Evolutionary conservation across 2,888 invertebrate genomes (phyloP).

Genomic region (Quadroppia sp.): DNA sequence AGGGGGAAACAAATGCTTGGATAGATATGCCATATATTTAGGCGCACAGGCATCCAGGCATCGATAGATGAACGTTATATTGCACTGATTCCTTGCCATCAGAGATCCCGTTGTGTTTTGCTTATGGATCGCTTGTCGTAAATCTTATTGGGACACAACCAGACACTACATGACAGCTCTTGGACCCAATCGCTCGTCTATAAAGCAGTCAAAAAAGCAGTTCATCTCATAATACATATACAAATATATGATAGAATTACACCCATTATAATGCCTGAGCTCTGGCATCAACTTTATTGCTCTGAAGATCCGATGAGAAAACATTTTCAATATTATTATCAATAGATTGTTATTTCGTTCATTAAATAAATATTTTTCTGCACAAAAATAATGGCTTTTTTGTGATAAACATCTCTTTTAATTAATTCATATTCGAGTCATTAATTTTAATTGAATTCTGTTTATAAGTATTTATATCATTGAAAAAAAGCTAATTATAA

Average conservation of each 20-base stretch:
- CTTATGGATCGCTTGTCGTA: conserved; percentile 27
- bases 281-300: background rate
- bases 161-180: conserved; percentile 13
- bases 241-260: background rate
- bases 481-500: too few relatives aligned
- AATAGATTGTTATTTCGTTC: too few relatives aligned
- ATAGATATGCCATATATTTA: background rate
- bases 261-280: background rate
- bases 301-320: background rate
- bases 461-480: too few relatives aligned
- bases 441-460: too few relatives aligned
- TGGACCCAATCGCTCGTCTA: background rate
- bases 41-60: background rate
- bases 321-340: background rate
- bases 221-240: conserved; percentile 16
- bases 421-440: too few relatives aligned
- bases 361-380: too few relatives aligned
- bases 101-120: conserved; percentile 17
- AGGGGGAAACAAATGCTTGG: background rate
- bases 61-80: conserved; percentile 14
- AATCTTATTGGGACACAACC: conserved; percentile 20
- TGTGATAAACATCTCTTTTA: too few relatives aligned
- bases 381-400: too few relatives aligned
- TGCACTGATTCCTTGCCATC: background rate
- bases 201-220: conserved; percentile 21